A percentile compares a stretch with the other conserved stretches of the same genome.
phyloP scores from a whole-genome alignment of 1,140 invertebrate species.

The Bombus balteatus region DNA sequence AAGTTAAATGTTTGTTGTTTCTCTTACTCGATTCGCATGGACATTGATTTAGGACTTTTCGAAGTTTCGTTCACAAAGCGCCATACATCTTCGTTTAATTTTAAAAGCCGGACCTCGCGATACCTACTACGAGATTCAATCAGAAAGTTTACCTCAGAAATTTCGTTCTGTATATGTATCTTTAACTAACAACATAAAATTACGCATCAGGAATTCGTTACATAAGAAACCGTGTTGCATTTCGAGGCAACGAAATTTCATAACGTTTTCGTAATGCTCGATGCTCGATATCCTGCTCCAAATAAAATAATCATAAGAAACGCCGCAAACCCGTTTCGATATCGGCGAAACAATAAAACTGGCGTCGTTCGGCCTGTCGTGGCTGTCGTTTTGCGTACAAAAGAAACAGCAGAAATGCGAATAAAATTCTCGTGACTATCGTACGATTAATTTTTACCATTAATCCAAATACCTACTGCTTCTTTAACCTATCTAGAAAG shows the following conservation, averaged over 20 bases:
- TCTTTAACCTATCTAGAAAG: background rate
- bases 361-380: background rate
- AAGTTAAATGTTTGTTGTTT: background rate
- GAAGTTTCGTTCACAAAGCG: background rate
- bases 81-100: background rate
- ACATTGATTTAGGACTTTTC: background rate
- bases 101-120: background rate
- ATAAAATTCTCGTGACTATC: background rate
- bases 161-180: background rate
- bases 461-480: background rate
- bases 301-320: background rate
- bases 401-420: background rate
- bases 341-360: conserved; percentile 14
- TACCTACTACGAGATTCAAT: too few species aligned
- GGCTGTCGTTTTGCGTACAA: background rate
- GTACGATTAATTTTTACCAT: background rate
- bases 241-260: background rate
- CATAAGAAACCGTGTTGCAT: background rate
- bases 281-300: background rate
- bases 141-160: background rate
- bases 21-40: background rate
- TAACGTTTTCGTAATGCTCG: background rate
- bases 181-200: background rate
- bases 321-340: background rate
- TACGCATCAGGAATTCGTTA: background rate